phyloP scores from a whole-genome alignment of 2,888 invertebrate species.

The Bombylius major region DNA sequence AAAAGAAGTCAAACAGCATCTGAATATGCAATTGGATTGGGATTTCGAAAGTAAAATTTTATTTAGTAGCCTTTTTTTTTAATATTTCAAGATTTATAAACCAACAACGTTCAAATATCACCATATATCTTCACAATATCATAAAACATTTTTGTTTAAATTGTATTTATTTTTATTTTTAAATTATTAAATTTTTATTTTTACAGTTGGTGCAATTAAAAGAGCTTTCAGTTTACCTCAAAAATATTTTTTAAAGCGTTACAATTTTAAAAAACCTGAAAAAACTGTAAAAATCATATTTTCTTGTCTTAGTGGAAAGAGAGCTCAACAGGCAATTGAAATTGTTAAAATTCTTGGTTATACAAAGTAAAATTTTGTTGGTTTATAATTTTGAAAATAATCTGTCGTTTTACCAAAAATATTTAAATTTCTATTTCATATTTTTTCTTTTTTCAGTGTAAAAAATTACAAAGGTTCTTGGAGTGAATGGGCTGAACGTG shows the following conservation, averaged over 20 bases:
- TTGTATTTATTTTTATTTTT: too few species aligned
- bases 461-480: slow-evolving; percentile 32
- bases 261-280: slow-evolving; percentile 38
- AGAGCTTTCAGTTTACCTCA: slow-evolving; percentile 6
- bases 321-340: slow-evolving; percentile 50
- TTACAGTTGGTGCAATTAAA: slow-evolving; percentile 7
- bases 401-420: too few species aligned
- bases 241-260: slow-evolving; percentile 17
- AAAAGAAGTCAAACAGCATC: slow-evolving; percentile 54
- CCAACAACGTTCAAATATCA: background rate
- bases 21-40: slow-evolving; percentile 34
- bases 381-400: background rate
- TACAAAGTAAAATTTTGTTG: slow-evolving; percentile 13
- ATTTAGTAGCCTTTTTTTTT: slow-evolving; percentile 36
- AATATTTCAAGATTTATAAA: slow-evolving; percentile 6
- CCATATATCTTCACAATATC: too few species aligned
- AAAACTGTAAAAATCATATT: slow-evolving; percentile 47
- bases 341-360: slow-evolving; percentile 30
- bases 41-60: slow-evolving; percentile 38
- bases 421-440: background rate
- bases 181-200: background rate
- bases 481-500: slow-evolving; percentile 31
- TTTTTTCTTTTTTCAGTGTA: slow-evolving; percentile 15
- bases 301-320: slow-evolving; percentile 52
- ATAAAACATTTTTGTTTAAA: too few species aligned